Conservation (phyloP, 2,797 vertebrate species). For the Cuculus canorus region DNA sequence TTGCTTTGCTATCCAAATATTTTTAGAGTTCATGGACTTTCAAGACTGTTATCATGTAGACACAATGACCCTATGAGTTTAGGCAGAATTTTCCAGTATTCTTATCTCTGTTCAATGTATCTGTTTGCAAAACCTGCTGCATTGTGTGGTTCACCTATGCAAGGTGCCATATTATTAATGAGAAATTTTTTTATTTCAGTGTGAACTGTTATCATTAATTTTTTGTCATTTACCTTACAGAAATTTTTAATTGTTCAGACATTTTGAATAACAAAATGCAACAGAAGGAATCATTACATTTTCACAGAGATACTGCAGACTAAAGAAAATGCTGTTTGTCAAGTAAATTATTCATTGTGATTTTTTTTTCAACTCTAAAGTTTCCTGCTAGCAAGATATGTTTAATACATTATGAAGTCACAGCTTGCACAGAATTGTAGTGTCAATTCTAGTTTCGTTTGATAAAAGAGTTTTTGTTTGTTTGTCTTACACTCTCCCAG, state of each 20-base stretch:
- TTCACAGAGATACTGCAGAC: neutral
- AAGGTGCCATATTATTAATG: neutral
- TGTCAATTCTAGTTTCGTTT: neutral
- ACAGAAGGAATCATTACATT: neutral
- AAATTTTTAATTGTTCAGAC: neutral
- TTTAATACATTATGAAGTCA: neutral
- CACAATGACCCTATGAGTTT: neutral
- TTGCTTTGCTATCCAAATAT: neutral
- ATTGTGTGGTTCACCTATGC: neutral
- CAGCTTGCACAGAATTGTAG: neutral
- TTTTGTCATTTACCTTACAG: neutral
- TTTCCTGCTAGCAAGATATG: neutral
- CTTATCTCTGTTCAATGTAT: neutral
- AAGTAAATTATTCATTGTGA: neutral
- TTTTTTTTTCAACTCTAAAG: neutral
- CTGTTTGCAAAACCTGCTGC: neutral
- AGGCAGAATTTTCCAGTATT: neutral
- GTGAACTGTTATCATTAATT: neutral
- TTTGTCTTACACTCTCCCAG: neutral
- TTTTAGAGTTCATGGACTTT: neutral
- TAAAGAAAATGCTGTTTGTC: neutral
- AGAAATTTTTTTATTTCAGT: neutral
- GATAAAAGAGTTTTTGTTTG: neutral
- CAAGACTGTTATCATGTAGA: neutral
- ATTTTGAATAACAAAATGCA: neutral